Evolutionary conservation across 1,140 invertebrate species (phyloP), one percentile per base, ranked within the genome.

Genomic region (Apis cerana): DNA sequence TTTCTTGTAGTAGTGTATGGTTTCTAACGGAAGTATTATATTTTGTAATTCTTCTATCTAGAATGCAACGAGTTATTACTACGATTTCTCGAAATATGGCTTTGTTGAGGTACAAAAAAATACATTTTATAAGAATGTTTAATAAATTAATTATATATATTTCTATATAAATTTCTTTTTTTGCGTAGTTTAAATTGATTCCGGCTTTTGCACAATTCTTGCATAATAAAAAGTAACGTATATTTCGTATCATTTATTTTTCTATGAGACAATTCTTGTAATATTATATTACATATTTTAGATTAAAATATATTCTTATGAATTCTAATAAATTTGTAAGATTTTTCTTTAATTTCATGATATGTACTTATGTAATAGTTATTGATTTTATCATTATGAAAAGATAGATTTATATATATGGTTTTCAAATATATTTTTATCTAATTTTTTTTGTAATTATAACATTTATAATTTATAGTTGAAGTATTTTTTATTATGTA

Each of bases 61-160:
- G 12, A 85, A 93, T 94, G 93, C 91, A 92, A 76, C 87, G 91
- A 84, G 80, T 87, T 52, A 64, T 88, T 27, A 11, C 43, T 11
- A 83, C 86, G 12, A 72, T 93, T 81, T 88, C 89, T 19, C 88
- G 92, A 43, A 91, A 90, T 69, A 93, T 94, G 90, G 90, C 92
- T 82, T 89, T 85, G 27, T 17, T 91, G 9, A 93, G 93, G 93
- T 94, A 93, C 78, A 83, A 62, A 70, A 27, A 5, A 70, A 54
- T 27, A 17, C 65, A n/a, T 50, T 48, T 12, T 43, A 23, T 12
- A 7, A 23, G 11, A 7, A 48, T 75, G 15, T 15, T 68, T 50
- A n/a, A 62, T 15, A 43, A 43, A 12, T 72, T 43, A 17, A 54
- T 2, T 65, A 27, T 19, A 48, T 74, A 64, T 7, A 58, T 50